A percentile compares a stretch with the other conserved stretches of the same genome.
Evolutionary conservation across 2,888 invertebrate species (phyloP).

Genomic region (Hirudinaria manillensis): DNA sequence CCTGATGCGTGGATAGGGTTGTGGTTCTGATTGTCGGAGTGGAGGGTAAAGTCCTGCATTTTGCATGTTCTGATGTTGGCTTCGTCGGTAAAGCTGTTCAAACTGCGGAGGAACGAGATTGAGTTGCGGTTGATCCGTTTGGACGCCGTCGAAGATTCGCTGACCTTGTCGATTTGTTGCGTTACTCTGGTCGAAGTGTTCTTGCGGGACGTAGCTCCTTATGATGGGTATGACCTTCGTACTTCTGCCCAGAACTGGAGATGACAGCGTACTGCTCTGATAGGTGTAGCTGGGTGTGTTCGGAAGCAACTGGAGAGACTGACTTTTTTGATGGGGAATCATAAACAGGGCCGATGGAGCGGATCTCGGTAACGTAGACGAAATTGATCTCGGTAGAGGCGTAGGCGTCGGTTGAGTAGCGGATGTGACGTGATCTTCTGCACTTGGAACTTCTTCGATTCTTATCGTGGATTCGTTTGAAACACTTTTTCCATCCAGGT

Average conservation of each 20-base stretch:
- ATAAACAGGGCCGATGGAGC: background rate
- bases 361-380: background rate
- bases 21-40: background rate
- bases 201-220: background rate
- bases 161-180: background rate
- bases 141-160: background rate
- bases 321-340: background rate
- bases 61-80: background rate
- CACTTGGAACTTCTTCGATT: background rate
- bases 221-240: background rate
- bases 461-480: background rate
- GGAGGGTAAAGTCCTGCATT: background rate
- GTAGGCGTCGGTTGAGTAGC: too few species aligned
- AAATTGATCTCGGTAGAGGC: background rate
- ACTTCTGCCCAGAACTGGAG: background rate
- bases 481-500: background rate
- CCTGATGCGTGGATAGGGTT: too few species aligned
- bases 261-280: background rate
- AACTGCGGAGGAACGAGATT: background rate
- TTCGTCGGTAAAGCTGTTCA: background rate
- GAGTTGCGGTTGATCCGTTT: background rate
- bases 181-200: too few species aligned
- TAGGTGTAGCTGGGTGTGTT: background rate
- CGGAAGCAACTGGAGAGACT: background rate
- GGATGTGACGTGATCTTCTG: background rate